Conservation (phyloP, 2,797 vertebrate species). For the Craterocephalus amniculus region DNA sequence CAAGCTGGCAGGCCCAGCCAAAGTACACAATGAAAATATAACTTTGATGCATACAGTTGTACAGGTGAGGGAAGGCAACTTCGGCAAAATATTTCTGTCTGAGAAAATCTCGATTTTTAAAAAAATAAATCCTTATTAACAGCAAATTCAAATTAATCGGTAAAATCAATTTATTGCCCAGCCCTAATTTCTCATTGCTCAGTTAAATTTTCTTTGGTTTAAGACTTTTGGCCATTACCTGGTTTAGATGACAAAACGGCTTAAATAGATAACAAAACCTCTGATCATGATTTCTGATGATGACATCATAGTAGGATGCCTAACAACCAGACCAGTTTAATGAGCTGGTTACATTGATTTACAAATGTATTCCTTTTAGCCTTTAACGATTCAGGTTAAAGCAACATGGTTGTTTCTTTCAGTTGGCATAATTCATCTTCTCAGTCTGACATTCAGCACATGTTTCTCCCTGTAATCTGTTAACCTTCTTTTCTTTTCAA, state of each 20-base stretch:
- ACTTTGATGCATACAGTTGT: no score
- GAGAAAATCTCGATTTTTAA: no score
- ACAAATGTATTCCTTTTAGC: neutral
- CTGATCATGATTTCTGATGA: neutral
- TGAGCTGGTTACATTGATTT: neutral
- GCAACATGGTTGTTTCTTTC: conserved; percentile 13
- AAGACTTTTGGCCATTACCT: neutral
- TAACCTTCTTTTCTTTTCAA: conserved; percentile 81
- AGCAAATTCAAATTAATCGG: no score
- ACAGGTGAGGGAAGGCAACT: no score
- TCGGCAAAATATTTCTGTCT: no score
- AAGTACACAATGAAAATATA: no score
- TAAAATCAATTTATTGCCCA: no score
- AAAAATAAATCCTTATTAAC: no score
- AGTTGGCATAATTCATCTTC: conserved; percentile 31
- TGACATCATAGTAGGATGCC: neutral
- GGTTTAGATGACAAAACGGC: neutral
- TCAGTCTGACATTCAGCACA: conserved; percentile 58
- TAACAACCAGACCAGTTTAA: neutral
- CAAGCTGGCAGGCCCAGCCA: no score
- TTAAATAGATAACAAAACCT: neutral
- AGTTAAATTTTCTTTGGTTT: neutral
- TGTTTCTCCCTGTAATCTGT: conserved; percentile 72
- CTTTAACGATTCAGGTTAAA: neutral
- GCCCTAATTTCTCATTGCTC: no score